Evolutionary conservation across 2,113 vertebrate genomes (phyloP).

Genomic region (Ammodramus savannarum): DNA sequence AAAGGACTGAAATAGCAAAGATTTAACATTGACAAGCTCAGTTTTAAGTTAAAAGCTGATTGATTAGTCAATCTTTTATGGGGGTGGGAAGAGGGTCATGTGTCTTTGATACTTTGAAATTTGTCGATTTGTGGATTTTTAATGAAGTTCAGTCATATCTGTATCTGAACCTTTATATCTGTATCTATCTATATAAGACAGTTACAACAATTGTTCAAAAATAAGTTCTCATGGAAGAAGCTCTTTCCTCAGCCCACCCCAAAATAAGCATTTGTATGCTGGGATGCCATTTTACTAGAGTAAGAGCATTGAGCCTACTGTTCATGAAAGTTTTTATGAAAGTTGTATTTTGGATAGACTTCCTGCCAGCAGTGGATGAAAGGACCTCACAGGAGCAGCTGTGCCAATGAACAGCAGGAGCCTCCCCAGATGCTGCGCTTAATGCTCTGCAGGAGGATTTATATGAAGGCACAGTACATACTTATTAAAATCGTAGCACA

Average conservation of each 20-base stretch:
- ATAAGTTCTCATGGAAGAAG: neutral
- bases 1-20: neutral
- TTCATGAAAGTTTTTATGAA: neutral
- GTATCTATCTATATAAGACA: neutral
- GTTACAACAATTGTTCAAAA: neutral
- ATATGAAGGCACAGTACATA: neutral
- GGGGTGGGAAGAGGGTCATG: neutral
- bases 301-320: neutral
- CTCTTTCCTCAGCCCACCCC: neutral
- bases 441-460: neutral
- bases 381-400: neutral
- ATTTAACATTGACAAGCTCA: neutral
- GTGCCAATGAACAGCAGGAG: neutral
- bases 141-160: neutral
- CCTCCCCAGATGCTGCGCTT: neutral
- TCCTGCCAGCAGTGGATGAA: neutral
- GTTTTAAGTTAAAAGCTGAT: neutral
- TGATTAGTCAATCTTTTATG: neutral
- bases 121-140: neutral
- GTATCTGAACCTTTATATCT: neutral
- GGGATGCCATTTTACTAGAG: neutral
- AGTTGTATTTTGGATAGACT: neutral
- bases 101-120: neutral
- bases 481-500: neutral
- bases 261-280: neutral